Base-by-base conservation (phyloP, 1,140 invertebrate species). In the Hesperophylax magnus region DNA sequence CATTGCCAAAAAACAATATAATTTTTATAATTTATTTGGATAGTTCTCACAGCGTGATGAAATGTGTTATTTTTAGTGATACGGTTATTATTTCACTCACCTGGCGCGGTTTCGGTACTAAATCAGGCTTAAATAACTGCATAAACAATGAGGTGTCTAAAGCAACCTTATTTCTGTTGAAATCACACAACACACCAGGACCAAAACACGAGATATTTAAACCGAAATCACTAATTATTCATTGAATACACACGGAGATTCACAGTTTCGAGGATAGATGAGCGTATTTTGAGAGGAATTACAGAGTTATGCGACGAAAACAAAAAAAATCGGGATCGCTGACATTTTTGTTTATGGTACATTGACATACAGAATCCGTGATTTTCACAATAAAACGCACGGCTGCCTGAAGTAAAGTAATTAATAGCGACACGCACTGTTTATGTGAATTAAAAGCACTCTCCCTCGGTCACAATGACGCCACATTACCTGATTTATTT, bases 341-440 rank as follows among this genome's bases (percentile, higher is more conserved):
- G 89, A 90, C 89, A 90, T 90, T 90, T 89, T 90, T 90, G 89
- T 90, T 90, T 90, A 90, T 90, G 89, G 89, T 90, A 89, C 88
- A 89, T 89, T 87, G 87, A 89, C 86, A 88, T 89, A 87, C 89
- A 90, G 88, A 89, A 88, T 90, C 88, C 88, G 88, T 88, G 89
- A 77, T 75, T 61, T 27, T 77, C 54, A 77, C 54, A 61, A 77
- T 77, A 77, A 61, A 75, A 75, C 71, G 53, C 14, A 27, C 71
- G 71, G 31, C 54, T 52, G 53, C 71, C 52, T 27, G 52, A 47
- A 47, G 9, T 47, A 14, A 14, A 47, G n/a, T 34, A 56, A 75
- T 56, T 58, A 20, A 56, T 75, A 4, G 52, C 54, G 71, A 75
- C 71, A 54, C 78, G 22, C 61, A 54, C 60, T 34, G 61, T 7